Base-by-base conservation (phyloP, 1,140 invertebrate species). In the Stenopsyche tienmushanensis region DNA sequence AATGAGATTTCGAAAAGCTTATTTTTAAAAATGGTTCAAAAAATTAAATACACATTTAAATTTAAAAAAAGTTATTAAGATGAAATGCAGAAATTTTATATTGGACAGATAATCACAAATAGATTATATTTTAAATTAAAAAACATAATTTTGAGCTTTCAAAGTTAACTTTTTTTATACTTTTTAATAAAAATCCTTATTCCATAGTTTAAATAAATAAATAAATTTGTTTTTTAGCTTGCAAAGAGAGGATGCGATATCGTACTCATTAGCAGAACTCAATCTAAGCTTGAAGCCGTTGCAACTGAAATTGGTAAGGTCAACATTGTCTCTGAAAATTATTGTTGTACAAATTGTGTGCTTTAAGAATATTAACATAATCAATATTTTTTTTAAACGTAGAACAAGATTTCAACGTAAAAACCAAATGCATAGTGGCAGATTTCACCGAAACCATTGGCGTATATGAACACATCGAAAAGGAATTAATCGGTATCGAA, bases 211-310 rank as follows among this genome's bases (percentile, higher is more conserved):
- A n/a, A n/a, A n/a, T n/a, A n/a, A n/a, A n/a, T n/a, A n/a, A n/a
- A 34, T 45, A 67, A 52, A 54, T 71, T 69, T 79, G 72, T 68
- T 78, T 82, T n/a, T 29, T 75, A 91, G 88, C 75, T 97, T 58
- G 95, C 94, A 0, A 80, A 85, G 39, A 84, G 84, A 68, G 94
- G 95, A 41, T 81, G 97, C 65, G 89, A 96, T 74, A 80, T 98
- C 26, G 85, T 97, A 25, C 80, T 99, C 52, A 89, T 99, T 55
- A 97, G 94, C 72, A 83, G 97, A 71, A 92, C 89, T 0, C 75
- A 88, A 69, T 77, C 83, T 1, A 98, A 98, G 78, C 78, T 99
- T 10, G 84, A 92, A 65, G 80, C 83, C 26, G 89, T 94, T 10
- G 89, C 93, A 0, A 79, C 83, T 63, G 90, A 96, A 81, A 90